Conservation (phyloP, 2,113 vertebrate genomes). For the Rhinoptilus africanus region DNA sequence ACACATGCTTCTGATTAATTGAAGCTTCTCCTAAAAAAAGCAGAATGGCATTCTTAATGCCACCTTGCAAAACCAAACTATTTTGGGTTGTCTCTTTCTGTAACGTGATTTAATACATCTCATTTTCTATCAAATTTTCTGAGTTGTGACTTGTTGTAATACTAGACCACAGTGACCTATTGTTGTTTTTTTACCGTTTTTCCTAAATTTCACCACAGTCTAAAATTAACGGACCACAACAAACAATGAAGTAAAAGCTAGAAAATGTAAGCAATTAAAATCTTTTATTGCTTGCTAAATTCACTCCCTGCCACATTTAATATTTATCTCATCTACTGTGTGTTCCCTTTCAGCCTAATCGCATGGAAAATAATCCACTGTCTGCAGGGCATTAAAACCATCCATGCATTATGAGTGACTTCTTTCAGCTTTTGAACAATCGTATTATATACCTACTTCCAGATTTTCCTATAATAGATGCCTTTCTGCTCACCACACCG, state of each 20-base stretch:
- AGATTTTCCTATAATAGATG: neutral
- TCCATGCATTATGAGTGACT: neutral
- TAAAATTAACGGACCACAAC: neutral
- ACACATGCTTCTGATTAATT: neutral
- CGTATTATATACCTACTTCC: neutral
- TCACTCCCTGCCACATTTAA: neutral
- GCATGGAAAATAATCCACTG: neutral
- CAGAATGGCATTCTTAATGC: neutral
- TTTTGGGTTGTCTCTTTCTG: neutral
- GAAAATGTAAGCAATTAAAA: neutral
- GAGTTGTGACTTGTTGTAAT: neutral
- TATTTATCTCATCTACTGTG: neutral
- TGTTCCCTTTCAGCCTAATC: neutral
- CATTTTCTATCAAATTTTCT: neutral
- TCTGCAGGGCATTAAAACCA: neutral
- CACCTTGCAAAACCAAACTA: neutral
- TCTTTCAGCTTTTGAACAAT: neutral
- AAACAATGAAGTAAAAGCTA: neutral
- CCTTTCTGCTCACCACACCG: neutral
- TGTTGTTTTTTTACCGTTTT: neutral
- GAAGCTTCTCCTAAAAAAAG: neutral
- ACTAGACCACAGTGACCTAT: neutral
- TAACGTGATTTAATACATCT: neutral
- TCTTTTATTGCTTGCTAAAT: neutral
- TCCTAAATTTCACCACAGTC: neutral